Base-by-base conservation (phyloP, 2,888 invertebrate genomes). In the Lissocephala sabroskyi region DNA sequence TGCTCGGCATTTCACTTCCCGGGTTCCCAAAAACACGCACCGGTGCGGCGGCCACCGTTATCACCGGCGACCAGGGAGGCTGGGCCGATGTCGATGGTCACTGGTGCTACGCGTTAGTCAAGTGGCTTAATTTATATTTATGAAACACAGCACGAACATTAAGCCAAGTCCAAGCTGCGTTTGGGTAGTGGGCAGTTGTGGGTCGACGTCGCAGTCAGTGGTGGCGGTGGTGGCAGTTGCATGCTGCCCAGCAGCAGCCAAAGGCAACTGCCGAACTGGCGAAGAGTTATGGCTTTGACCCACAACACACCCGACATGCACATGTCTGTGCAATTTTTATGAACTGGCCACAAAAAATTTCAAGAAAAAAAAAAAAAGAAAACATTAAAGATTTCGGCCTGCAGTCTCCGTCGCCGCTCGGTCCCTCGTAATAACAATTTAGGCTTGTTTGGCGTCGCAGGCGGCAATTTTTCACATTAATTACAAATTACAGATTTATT, bases 401-500 rank as follows among this genome's bases (percentile, higher is more conserved):
- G 28, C 13, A 16, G 28, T 16, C 14, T 29, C 17, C 4, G 32
- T 14, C 29, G 19, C 17, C 23, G 49, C 52, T 45, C 18, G 29
- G 60, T n/a, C n/a, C n/a, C 44, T 54, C 54, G 50, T 65, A 71
- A 65, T 66, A 76, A 75, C 76, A 59, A 68, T 79, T 76, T 76
- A 68, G 74, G 65, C 80, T 76, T 76, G 76, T 79, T 68, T 62
- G 59, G 52, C 70, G 79, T 76, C 80, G 58, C 55, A 44, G 32
- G 49, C 60, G 63, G 62, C 77, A 62, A 68, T 79, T 76, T 79
- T 79, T 68, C 79, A 76, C 80, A 79, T 76, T 76, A 79, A 76
- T 76, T 73, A 79, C 79, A 68, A 79, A 79, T 79, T 76, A 65
- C 68, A 65, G 79, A 76, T 79, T 76, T 76, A 79, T 76, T 78